Evolutionary conservation across 2,113 vertebrate species (phyloP).

Genomic region (Tetrax tetrax): DNA sequence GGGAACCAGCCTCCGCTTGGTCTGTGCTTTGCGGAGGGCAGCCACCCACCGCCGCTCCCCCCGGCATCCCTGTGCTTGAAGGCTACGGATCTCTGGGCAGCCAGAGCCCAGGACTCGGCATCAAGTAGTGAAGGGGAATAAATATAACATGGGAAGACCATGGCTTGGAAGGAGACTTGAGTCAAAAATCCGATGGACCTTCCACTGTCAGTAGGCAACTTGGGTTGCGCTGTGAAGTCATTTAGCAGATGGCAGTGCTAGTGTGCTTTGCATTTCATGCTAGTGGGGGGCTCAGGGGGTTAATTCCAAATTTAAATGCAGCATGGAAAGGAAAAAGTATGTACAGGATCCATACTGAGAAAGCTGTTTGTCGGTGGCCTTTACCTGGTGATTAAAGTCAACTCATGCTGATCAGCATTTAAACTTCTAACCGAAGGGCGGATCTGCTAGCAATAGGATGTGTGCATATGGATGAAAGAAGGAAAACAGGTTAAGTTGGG

Average conservation of each 20-base stretch:
- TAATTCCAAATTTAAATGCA: background rate
- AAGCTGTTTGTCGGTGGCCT: conserved; percentile 22
- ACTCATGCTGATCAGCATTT: conserved; percentile 25
- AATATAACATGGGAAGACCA: background rate
- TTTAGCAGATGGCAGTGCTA: background rate
- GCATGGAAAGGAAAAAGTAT: background rate
- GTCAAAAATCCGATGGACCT: background rate
- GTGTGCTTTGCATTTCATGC: background rate
- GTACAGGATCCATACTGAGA: background rate
- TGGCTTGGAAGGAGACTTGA: background rate
- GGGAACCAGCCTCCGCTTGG: conserved; percentile 15
- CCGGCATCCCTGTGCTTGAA: background rate
- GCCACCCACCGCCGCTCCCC: background rate
- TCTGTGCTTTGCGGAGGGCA: background rate
- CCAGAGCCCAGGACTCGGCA: background rate
- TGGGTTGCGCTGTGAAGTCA: background rate
- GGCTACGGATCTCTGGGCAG: background rate
- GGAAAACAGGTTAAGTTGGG: background rate
- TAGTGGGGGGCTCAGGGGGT: background rate
- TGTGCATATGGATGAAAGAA: background rate
- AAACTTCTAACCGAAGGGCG: background rate
- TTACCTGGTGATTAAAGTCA: conserved; percentile 25
- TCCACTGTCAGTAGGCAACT: rapidly evolving
- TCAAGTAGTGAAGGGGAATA: background rate
- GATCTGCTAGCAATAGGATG: background rate